phyloP scores from a whole-genome alignment of 2,113 vertebrate genomes.

The Apteryx mantelli region DNA sequence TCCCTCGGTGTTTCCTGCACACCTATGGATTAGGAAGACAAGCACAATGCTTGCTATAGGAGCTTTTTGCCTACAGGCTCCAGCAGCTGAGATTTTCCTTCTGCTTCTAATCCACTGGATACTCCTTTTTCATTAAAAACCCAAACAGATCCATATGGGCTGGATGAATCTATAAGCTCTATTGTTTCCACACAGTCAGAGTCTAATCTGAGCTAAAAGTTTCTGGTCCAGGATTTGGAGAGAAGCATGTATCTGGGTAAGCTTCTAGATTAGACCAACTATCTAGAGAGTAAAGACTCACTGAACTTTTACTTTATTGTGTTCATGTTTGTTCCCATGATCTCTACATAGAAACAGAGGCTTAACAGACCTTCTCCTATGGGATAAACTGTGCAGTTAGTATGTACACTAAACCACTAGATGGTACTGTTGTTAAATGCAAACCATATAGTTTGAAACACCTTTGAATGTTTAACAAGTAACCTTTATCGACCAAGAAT shows the following conservation, averaged over 20 bases:
- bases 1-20: conserved; percentile 56
- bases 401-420: conserved; percentile 25
- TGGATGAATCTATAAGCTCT: background rate
- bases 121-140: conserved; percentile 64
- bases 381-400: background rate
- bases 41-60: background rate
- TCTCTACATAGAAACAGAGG: background rate
- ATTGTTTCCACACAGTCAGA: conserved; percentile 22
- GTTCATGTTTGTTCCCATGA: background rate
- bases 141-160: conserved; percentile 33
- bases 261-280: background rate
- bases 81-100: conserved; percentile 27
- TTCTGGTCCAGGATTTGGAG: conserved; percentile 32
- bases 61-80: conserved; percentile 46
- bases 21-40: conserved; percentile 58
- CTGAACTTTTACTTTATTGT: background rate
- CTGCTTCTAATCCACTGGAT: conserved; percentile 39
- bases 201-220: conserved; percentile 34
- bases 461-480: background rate
- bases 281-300: background rate
- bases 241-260: background rate
- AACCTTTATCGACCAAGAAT: background rate
- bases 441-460: background rate
- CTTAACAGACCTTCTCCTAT: conserved; percentile 4
- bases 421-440: conserved; percentile 57